Evolutionary conservation across 2,113 vertebrate species (phyloP), one percentile per base, ranked within the genome.

Genomic region (Cinclus cinclus): DNA sequence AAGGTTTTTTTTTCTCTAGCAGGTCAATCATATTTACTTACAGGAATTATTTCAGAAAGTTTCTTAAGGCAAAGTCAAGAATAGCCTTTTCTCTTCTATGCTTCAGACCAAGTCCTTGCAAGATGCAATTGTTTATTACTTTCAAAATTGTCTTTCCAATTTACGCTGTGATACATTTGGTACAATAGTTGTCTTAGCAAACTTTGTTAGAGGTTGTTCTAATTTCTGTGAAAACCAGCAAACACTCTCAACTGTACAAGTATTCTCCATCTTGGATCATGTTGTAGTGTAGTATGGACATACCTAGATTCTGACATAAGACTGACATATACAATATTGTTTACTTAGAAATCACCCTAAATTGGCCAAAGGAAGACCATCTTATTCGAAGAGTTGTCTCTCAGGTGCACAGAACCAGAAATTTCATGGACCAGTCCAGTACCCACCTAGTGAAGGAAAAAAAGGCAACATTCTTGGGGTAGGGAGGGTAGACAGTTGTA

Each of bases 61-160:
- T 87, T 90, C 89, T 96, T 70, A 82, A 70, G 82, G 87, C 92
- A 95, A 97, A 92, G 82, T 92, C 87, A 92, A 77, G 82, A 91
- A 77, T 50, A 74, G 73, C 79, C 76, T 94, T 15, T 92, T 71
- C 47, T 95, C 65, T 50, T 60, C 14, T 62, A 10, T 83, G 28
- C 50, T 86, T 83, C 52, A 69, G 59, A 95, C 60, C 12, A 19
- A 94, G 69, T 16, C 81, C 37, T 90, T 92, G 33, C 69, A 90
- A 94, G 76, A 74, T 58, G 37, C n/a, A 84, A 53, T 70, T 96
- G 65, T 96, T 92, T 89, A 64, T 63, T 94, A 84, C 74, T 82
- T 89, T 91, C 64, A 89, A 87, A 94, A 67, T 28, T 86, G 73
- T 92, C 87, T 95, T 92, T 92, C 69, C 67, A 79, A 56, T 89